Percentiles rank a stretch among this genome's conserved stretches.
These are phyloP conservation scores for Lampropteryx suffumata DNA, from an alignment of 2,888 invertebrate genomes.

Conservation along the genomic window DNA sequence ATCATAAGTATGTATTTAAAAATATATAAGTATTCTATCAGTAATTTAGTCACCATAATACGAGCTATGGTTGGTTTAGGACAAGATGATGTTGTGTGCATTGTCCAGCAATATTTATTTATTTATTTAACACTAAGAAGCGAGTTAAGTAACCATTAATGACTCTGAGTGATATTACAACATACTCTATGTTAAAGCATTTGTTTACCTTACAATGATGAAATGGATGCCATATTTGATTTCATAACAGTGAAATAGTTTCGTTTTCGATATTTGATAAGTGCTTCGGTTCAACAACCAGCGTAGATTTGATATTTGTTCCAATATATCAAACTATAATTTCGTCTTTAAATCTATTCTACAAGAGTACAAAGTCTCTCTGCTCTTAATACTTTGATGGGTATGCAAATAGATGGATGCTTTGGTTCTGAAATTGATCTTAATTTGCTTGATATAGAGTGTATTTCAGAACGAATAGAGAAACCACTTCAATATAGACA, in stretches of 20 bases:
- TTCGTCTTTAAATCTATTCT: slow-evolving; percentile 10
- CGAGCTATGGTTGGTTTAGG: too few relatives aligned
- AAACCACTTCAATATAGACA: slow-evolving; percentile 42
- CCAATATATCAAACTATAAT: slow-evolving; percentile 3
- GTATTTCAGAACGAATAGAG: slow-evolving; percentile 35
- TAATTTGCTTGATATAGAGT: slow-evolving; percentile 36
- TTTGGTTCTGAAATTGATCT: slow-evolving; percentile 36
- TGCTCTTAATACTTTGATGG: slow-evolving; percentile 6
- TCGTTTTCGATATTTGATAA: slow-evolving; percentile 19
- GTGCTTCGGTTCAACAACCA: slow-evolving; percentile 10
- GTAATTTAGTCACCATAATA: too few relatives aligned
- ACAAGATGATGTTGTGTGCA: too few relatives aligned
- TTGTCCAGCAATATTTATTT: too few relatives aligned
- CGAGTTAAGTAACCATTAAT: too few relatives aligned
- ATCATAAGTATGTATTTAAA: too few relatives aligned
- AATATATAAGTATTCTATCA: too few relatives aligned
- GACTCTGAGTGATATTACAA: too few relatives aligned
- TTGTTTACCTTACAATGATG: background rate
- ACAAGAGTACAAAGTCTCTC: slow-evolving; percentile 20
- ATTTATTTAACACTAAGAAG: too few relatives aligned
- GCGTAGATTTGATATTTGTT: slow-evolving; percentile 12
- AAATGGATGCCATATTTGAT: slow-evolving; percentile 4
- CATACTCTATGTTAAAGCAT: too few relatives aligned
- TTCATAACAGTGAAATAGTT: slow-evolving; percentile 11
- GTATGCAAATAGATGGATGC: slow-evolving; percentile 9